Base-by-base conservation (phyloP, 1,140 invertebrate species). In the Drosophila navojoa region DNA sequence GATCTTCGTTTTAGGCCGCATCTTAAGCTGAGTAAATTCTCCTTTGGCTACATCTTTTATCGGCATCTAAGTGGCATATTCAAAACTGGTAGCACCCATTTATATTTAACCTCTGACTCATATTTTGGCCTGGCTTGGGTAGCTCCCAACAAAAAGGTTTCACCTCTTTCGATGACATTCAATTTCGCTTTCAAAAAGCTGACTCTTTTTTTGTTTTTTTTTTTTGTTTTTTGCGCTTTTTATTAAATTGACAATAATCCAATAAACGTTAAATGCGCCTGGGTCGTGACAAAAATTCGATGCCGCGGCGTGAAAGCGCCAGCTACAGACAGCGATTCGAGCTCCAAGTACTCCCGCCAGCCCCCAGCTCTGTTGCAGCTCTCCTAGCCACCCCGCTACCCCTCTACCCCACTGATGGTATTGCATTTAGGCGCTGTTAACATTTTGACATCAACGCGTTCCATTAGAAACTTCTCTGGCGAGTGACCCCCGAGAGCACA, bases 231-330 rank as follows among this genome's bases (percentile, higher is more conserved):
- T 45, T 59, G 57, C 57, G 42, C 57, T 59, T 70, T 32, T 52
- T 71, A 29, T 63, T 77, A 89, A 89, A 89, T 89, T 84, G 84
- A 79, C 84, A 89, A 89, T 89, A 89, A 89, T 89, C 84, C 84
- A 89, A 89, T 89, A 89, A 89, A 84, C 77, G 77, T 80, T 89
- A 72, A 87, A 75, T 73, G 77, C 63, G 81, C 73, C 60, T 58
- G 66, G 57, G 78, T 89, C 84, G 84, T 89, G 84, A 89, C 84
- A 89, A 89, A 89, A 89, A 82, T 79, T 71, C 55, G 62, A 59
- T 63, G 60, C 61, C 49, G 63, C 49, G 27, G 76, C 76, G 87
- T 78, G 84, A 87, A 89, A 87, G 82, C 82, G 79, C 84, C 76
- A 49, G 15, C 57, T 29, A 47, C 44, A 15, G 22, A 57, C 54